phyloP scores from a whole-genome alignment of 2,113 vertebrate species.

The Ailuropoda melanoleuca region DNA sequence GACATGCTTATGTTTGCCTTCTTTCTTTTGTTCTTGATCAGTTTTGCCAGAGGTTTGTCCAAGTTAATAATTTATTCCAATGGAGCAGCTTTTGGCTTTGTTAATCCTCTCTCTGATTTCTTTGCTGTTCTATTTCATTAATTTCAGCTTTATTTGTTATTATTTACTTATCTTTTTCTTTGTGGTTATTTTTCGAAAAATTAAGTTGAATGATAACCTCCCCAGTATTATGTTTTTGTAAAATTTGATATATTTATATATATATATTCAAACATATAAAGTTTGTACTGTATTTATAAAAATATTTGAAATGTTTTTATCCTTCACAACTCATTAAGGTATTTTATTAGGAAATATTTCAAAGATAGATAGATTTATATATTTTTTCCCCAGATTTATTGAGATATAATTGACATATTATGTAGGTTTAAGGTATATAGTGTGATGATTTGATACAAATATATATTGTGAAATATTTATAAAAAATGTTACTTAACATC shows the following conservation, averaged over 20 bases:
- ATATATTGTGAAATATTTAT: neutral
- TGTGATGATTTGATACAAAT: neutral
- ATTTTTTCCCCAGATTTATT: neutral
- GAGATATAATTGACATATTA: neutral
- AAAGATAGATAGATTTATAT: neutral
- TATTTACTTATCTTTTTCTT: neutral
- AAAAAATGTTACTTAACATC: neutral
- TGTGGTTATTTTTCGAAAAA: neutral
- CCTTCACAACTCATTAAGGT: neutral
- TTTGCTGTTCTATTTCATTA: neutral
- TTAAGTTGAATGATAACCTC: neutral
- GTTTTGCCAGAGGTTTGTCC: neutral
- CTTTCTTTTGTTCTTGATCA: neutral
- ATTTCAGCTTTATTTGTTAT: neutral
- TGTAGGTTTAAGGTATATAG: neutral
- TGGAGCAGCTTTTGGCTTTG: neutral
- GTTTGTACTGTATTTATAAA: neutral
- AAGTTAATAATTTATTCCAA: neutral
- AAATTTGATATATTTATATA: neutral
- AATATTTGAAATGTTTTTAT: slow-evolving; percentile 11
- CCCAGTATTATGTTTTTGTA: neutral
- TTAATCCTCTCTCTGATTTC: neutral
- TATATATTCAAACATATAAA: neutral
- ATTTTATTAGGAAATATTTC: neutral
- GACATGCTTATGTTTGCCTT: neutral